Conservation (phyloP, 2,797 vertebrate species). For the Argyrosomus regius region DNA sequence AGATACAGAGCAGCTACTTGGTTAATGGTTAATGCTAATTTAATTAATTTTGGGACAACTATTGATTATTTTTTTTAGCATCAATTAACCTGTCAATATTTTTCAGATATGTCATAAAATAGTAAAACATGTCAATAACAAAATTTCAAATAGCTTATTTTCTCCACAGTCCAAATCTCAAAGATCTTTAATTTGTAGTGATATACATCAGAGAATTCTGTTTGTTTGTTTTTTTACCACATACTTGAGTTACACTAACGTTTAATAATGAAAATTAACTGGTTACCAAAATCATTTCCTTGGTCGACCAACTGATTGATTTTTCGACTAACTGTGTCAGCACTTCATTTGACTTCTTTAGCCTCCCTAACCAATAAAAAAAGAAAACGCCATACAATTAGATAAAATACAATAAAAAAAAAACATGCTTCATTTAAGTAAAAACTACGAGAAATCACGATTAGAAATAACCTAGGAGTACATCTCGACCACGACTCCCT, state of each 20-base stretch:
- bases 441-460: neutral
- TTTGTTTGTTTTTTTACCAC: no score
- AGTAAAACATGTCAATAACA: neutral
- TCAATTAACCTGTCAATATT: neutral
- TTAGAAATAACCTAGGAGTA: conserved; percentile 14
- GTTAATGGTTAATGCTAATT: neutral
- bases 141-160: neutral
- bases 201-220: neutral
- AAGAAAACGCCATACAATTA: neutral
- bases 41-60: neutral
- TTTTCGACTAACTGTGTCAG: neutral
- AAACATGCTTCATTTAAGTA: neutral
- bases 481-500: conserved; percentile 26
- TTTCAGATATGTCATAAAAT: neutral
- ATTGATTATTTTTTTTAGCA: neutral
- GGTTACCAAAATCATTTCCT: neutral
- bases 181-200: neutral
- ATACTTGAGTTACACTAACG: neutral
- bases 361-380: conserved; percentile 4
- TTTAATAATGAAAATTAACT: neutral
- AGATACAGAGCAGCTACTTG: neutral
- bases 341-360: neutral
- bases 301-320: neutral
- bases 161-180: neutral
- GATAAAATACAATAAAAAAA: neutral